Percentiles rank a stretch among this genome's conserved stretches.
Evolutionary conservation across 2,888 invertebrate genomes (phyloP).

Genomic region (Phyllotreta cruciferae): DNA sequence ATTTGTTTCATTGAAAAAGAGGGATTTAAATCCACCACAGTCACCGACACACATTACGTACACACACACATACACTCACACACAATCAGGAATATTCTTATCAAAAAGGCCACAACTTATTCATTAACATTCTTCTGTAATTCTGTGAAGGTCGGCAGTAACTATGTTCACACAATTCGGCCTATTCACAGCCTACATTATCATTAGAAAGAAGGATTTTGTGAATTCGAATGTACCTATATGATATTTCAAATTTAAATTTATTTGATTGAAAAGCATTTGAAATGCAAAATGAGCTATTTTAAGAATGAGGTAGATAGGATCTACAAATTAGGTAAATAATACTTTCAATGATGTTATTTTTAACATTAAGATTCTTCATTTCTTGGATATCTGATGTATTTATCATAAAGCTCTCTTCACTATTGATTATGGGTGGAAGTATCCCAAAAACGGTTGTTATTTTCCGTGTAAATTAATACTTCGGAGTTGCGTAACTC

Average conservation of each 20-base stretch:
- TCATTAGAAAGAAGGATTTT: background rate
- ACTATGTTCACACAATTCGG: constrained; percentile 9
- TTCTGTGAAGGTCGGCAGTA: constrained; percentile 22
- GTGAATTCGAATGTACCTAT: background rate
- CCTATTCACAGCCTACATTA: background rate
- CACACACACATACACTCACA: constrained; percentile 2
- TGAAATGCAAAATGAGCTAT: no score
- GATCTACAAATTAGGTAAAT: no score
- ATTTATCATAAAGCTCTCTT: no score
- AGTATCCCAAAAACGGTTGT: background rate
- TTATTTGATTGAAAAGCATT: no score
- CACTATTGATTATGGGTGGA: no score
- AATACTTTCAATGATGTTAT: no score
- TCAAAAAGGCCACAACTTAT: constrained; percentile 32
- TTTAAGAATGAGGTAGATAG: no score
- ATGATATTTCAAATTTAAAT: background rate
- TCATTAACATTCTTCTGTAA: constrained; percentile 27
- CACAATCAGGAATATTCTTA: constrained; percentile 28
- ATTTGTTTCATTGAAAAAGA: constrained; percentile 38
- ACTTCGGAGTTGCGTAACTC: constrained; percentile 4
- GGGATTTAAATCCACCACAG: constrained; percentile 35
- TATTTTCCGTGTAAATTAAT: constrained; percentile 3
- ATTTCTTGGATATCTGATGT: no score
- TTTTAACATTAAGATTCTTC: no score
- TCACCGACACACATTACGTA: no score